Evolutionary conservation across 2,888 invertebrate species (phyloP).

Genomic region (Schizaphis graminum): DNA sequence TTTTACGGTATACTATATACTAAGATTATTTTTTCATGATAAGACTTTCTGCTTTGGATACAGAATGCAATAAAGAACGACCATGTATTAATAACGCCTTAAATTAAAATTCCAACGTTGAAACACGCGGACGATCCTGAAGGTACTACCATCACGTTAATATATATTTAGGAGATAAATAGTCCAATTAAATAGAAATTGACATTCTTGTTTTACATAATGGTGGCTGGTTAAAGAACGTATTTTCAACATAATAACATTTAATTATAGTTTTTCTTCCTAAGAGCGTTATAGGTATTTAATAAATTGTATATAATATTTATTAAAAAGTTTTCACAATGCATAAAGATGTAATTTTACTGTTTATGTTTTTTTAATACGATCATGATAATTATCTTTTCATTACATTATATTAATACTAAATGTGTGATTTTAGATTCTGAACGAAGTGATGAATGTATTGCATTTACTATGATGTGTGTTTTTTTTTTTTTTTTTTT

Average conservation of each 20-base stretch:
- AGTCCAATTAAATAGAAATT: constrained; percentile 52
- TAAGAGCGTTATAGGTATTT: neutral
- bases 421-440: no score
- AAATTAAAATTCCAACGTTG: constrained; percentile 48
- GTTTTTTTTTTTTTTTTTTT: no score
- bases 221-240: neutral
- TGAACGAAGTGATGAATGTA: no score
- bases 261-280: neutral
- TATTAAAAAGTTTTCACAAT: neutral
- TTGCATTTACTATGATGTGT: no score
- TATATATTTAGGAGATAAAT: constrained; percentile 53
- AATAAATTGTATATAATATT: neutral
- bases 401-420: neutral
- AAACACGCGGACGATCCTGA: neutral
- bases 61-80: constrained; percentile 36
- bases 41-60: constrained; percentile 33
- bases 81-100: constrained; percentile 44
- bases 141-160: constrained; percentile 1
- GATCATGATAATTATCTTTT: neutral
- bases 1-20: neutral
- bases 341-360: neutral
- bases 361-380: neutral
- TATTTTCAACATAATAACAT: neutral
- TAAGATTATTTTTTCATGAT: constrained; percentile 47
- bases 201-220: constrained; percentile 41